Conservation (phyloP, 2,113 vertebrate species). For the Speoplatyrhinus poulsoni region DNA sequence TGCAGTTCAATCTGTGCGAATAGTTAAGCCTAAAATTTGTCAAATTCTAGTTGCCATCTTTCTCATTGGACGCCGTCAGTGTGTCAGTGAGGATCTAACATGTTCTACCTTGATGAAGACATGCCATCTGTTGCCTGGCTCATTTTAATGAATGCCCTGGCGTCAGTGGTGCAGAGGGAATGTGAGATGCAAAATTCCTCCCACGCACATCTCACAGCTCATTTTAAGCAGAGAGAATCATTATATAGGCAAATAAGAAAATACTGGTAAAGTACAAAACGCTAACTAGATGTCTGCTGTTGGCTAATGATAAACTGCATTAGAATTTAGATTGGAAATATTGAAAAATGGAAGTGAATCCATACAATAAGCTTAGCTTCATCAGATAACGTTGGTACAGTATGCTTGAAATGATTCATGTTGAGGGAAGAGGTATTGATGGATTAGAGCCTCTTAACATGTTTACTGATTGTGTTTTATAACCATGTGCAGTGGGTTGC, state of each 20-base stretch:
- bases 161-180: constrained; percentile 30
- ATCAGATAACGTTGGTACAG: background rate
- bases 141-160: constrained; percentile 40
- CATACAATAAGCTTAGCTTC: constrained; percentile 6
- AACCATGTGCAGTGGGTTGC: constrained; percentile 32
- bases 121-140: constrained; percentile 27
- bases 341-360: constrained; percentile 4
- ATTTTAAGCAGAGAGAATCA: constrained; percentile 47
- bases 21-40: too few relatives aligned
- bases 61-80: too few relatives aligned
- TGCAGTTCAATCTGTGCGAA: too few relatives aligned
- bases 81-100: constrained; percentile 4
- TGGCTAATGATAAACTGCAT: constrained; percentile 33
- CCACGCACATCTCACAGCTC: constrained; percentile 41
- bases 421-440: constrained; percentile 44
- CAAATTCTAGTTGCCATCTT: too few relatives aligned
- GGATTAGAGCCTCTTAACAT: constrained; percentile 52
- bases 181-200: constrained; percentile 52
- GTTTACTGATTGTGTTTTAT: constrained; percentile 55
- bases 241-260: constrained; percentile 30
- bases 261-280: constrained; percentile 40
- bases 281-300: constrained; percentile 29
- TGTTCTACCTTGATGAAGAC: constrained; percentile 20
- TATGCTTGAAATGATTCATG: constrained; percentile 39
- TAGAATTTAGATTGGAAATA: constrained; percentile 15